Evolutionary conservation across 2,888 invertebrate species (phyloP).

Genomic region (Augochlorella aurata): DNA sequence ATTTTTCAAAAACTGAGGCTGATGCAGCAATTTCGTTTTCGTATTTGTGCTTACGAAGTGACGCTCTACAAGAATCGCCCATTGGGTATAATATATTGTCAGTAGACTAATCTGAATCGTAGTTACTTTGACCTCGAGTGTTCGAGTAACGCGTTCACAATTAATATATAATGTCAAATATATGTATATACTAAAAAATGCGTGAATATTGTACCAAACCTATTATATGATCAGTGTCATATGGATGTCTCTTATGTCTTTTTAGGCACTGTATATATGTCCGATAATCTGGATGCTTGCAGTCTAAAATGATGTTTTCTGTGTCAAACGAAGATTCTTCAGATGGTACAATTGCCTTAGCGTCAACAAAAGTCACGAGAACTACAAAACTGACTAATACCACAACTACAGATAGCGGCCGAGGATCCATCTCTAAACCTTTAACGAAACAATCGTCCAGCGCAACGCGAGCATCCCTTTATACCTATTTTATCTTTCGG

Average conservation of each 20-base stretch:
- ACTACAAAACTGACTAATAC: conserved; percentile 27
- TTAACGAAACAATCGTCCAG: conserved; percentile 49
- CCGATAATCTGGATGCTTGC: conserved; percentile 75
- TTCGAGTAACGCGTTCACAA: not conserved
- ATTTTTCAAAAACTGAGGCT: too few relatives aligned
- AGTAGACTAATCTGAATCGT: not conserved
- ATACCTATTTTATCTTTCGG: conserved; percentile 62
- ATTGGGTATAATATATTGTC: too few relatives aligned
- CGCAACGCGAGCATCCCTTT: conserved; percentile 57
- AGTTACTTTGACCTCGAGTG: not conserved
- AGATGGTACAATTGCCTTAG: not conserved
- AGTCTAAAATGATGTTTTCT: conserved; percentile 67
- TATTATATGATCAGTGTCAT: not conserved
- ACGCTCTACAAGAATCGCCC: too few relatives aligned
- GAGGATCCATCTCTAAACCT: conserved; percentile 50
- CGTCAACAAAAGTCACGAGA: conserved; percentile 3
- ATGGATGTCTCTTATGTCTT: conserved; percentile 74
- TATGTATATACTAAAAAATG: not conserved
- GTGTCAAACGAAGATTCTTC: conserved; percentile 54
- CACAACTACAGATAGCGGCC: conserved; percentile 19
- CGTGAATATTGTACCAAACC: not conserved
- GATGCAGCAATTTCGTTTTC: too few relatives aligned
- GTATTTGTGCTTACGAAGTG: too few relatives aligned
- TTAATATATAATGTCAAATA: not conserved
- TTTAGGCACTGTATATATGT: conserved; percentile 77